Conservation (phyloP, 2,113 vertebrate species). For the Spermophilus dauricus region DNA sequence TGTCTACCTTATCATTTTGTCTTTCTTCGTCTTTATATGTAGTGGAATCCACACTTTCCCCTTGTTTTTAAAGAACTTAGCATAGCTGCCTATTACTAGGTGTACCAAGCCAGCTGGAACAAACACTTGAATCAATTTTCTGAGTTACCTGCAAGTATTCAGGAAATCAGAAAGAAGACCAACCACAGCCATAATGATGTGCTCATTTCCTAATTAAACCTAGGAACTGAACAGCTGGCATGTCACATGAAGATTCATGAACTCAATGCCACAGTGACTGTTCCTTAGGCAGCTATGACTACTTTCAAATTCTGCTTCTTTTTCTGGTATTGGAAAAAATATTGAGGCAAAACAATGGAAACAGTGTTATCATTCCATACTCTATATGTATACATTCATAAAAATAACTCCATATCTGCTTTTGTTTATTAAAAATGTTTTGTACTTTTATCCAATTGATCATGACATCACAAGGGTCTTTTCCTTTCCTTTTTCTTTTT, state of each 20-base stretch:
- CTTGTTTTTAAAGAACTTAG: slow-evolving; percentile 42
- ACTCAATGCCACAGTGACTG: neutral
- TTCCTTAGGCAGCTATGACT: slow-evolving; percentile 50
- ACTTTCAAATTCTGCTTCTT: slow-evolving; percentile 45
- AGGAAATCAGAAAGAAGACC: slow-evolving; percentile 52
- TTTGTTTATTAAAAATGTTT: slow-evolving; percentile 42
- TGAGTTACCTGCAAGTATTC: neutral
- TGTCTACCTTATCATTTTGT: neutral
- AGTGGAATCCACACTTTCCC: neutral
- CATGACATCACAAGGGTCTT: neutral
- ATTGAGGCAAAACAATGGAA: neutral
- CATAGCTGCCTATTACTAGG: neutral
- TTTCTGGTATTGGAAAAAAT: slow-evolving; percentile 17
- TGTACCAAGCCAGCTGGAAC: neutral
- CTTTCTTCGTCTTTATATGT: neutral
- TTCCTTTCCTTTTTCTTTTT: neutral
- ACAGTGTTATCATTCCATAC: neutral
- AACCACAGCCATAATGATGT: neutral
- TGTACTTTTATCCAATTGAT: neutral
- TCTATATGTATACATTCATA: neutral
- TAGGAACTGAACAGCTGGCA: slow-evolving; percentile 24
- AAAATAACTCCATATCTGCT: neutral
- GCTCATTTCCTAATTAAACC: slow-evolving; percentile 52
- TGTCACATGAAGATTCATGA: slow-evolving; percentile 42
- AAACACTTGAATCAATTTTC: slow-evolving; percentile 1